These are phyloP conservation scores for Eulemur rubriventer DNA, from an alignment of 2,797 vertebrate species.

Conservation along the genomic window DNA sequence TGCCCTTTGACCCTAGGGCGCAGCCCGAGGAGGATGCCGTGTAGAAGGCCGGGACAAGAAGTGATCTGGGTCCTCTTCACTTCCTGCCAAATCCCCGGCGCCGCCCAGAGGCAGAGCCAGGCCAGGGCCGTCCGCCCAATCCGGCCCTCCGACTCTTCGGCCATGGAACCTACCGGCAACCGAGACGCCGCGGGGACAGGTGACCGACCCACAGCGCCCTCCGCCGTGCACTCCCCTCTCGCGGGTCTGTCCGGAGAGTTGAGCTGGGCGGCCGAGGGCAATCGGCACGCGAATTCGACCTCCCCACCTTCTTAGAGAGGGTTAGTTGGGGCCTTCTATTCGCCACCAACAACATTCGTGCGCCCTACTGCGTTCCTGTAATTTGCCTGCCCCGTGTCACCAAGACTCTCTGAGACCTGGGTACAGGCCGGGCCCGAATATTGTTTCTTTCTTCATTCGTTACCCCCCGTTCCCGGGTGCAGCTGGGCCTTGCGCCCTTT, in stretches of 20 bases:
- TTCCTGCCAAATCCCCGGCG: background rate
- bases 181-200: constrained; percentile 35
- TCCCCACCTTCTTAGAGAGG: background rate
- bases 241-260: background rate
- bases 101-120: background rate
- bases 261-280: background rate
- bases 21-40: background rate
- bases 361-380: background rate
- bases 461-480: background rate
- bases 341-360: background rate
- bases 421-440: background rate
- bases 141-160: background rate
- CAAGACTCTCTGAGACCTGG: background rate
- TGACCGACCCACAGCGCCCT: constrained; percentile 16
- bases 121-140: background rate
- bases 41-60: background rate
- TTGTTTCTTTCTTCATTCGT: background rate
- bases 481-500: background rate
- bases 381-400: background rate
- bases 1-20: constrained; percentile 52
- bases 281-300: background rate
- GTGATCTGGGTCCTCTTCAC: background rate
- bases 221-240: background rate
- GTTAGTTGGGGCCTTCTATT: background rate
- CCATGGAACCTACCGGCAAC: background rate